A percentile compares a stretch with the other conserved stretches of the same genome.
Conservation (phyloP, 2,888 invertebrate genomes). For the Capitulum mitella region DNA sequence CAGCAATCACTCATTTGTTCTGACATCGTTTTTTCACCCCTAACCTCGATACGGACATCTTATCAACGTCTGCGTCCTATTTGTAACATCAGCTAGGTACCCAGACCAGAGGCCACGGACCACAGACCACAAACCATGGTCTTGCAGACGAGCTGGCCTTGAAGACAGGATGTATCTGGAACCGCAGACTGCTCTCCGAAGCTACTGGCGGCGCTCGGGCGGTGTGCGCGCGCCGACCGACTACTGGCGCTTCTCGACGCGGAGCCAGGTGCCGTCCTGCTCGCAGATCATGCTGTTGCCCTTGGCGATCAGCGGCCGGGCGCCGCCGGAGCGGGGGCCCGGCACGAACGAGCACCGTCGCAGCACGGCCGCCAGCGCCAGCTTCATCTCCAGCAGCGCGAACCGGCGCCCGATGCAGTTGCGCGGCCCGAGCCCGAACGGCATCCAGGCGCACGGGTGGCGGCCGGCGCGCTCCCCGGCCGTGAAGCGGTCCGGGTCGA, state of each 20-base stretch:
- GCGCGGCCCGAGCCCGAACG: constrained; percentile 31
- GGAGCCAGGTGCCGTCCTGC: not conserved
- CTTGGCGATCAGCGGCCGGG: not conserved
- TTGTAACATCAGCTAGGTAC: too few species aligned
- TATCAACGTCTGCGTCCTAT: too few species aligned
- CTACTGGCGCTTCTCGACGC: not conserved
- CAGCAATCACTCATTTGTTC: too few species aligned
- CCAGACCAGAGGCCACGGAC: too few species aligned
- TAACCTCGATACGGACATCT: too few species aligned
- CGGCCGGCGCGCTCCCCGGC: not conserved
- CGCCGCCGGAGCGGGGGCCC: not conserved
- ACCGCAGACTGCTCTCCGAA: too few species aligned
- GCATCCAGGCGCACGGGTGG: not conserved
- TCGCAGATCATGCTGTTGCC: not conserved
- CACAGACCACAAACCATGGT: too few species aligned
- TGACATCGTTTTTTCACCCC: too few species aligned
- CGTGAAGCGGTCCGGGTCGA: constrained; percentile 29
- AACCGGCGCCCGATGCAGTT: constrained; percentile 30
- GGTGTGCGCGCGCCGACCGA: not conserved
- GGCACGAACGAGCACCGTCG: not conserved
- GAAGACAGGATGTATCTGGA: too few species aligned
- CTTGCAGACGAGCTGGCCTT: too few species aligned
- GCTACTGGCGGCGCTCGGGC: too few species aligned
- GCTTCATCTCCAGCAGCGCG: constrained; percentile 25
- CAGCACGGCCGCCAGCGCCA: not conserved